Evolutionary conservation across 2,797 vertebrate genomes (phyloP), one percentile per base, ranked within the genome.

Genomic region (Sternotherus odoratus): DNA sequence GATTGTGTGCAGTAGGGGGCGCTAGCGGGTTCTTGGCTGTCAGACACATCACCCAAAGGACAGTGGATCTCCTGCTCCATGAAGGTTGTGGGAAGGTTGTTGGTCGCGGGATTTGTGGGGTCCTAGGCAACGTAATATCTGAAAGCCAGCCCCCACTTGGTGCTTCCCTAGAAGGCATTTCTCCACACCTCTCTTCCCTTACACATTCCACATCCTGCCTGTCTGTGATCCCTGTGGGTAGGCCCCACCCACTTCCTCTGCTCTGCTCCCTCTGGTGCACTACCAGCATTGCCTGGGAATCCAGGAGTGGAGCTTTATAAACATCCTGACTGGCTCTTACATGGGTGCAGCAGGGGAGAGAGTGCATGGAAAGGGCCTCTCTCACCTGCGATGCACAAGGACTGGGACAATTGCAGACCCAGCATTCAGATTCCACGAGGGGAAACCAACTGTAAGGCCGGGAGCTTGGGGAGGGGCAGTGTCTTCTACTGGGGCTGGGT

Each of bases 381-480:
- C 46, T 74, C 28, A 74, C 72, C 72, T 30, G 26, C 43, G 46
- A 12, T 15, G 16, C 43, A 74, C 6, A 74, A 74, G 43, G 12
- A 24, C 26, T 21, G 72, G 23, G 12, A 43, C 72, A 46, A 26
- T 24, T 26, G 26, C 24, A 28, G 26, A 23, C n/a, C 63, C 63
- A 66, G n/a, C 63, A 66, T 66, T 74, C 26, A 46, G 24, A 74
- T 74, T 74, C 72, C 72, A 43, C 3, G 11, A 74, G 72, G 39
- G 39, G 11, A 72, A 46, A 15, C 39, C 12, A 23, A 19, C 12
- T 12, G 39, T 26, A 12, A 43, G 39, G 1, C 15, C 21, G 26
- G n/a, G 36, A 46, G 53, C 66, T 36, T 0, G 0, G 57, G 43
- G 36, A 33, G 56, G 82, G 83, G 12, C 0, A 0, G 39, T 49